These are phyloP conservation scores for Amphipoea lucens DNA, from an alignment of 2,888 invertebrate genomes.

Conservation along the genomic window DNA sequence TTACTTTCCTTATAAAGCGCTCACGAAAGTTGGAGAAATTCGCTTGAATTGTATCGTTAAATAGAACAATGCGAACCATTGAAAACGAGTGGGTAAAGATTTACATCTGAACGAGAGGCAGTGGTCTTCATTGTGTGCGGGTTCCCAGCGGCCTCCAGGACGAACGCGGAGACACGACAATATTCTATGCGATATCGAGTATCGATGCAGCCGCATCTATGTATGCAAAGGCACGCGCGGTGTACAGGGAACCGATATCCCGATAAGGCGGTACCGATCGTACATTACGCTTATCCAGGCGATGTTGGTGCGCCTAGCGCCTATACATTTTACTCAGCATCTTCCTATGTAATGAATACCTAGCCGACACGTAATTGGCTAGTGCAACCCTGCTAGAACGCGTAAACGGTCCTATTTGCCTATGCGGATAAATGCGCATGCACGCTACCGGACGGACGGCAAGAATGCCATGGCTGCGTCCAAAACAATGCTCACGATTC, in stretches of 20 bases:
- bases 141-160: conserved; percentile 72
- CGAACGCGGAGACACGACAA: conserved; percentile 75
- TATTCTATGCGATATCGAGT: conserved; percentile 79
- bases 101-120: conserved; percentile 79
- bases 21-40: conserved; percentile 78
- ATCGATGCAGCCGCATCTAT: conserved; percentile 78
- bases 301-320: conserved; percentile 77
- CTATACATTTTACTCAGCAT: conserved; percentile 79
- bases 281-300: conserved; percentile 83
- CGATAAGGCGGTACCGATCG: conserved; percentile 83
- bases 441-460: conserved; percentile 61
- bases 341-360: conserved; percentile 84
- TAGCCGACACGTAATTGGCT: conserved; percentile 82
- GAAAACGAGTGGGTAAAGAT: conserved; percentile 81
- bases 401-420: conserved; percentile 73
- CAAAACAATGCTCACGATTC: conserved; percentile 71
- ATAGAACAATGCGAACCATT: conserved; percentile 81
- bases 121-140: conserved; percentile 78
- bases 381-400: conserved; percentile 73
- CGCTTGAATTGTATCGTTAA: conserved; percentile 79
- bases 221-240: conserved; percentile 84
- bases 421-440: conserved; percentile 63
- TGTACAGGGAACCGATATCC: conserved; percentile 79
- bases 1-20: conserved; percentile 70
- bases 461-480: conserved; percentile 62